A percentile compares a stretch with the other conserved stretches of the same genome.
Evolutionary conservation across 2,113 vertebrate genomes (phyloP).

Genomic region (Oreochromis aureus): DNA sequence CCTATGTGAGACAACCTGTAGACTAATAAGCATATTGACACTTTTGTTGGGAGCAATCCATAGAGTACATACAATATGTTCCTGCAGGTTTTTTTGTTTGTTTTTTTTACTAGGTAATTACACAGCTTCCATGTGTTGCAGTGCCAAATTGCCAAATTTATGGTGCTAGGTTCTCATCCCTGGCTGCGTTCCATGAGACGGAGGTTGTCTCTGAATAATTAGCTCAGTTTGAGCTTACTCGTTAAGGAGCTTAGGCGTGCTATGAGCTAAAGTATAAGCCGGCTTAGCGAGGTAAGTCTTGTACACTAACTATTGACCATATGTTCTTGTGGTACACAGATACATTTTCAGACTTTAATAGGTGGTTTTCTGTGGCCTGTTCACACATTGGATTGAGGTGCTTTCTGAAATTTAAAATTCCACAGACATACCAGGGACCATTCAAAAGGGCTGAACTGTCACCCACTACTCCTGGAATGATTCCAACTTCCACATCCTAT

Average conservation of each 20-base stretch:
- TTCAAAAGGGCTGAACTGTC: constrained; percentile 4
- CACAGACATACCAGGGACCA: background rate
- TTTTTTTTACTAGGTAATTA: constrained; percentile 7
- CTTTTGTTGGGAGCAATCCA: background rate
- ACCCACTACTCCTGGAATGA: background rate
- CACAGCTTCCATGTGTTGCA: constrained; percentile 4
- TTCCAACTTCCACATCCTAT: background rate
- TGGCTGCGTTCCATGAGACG: constrained; percentile 36
- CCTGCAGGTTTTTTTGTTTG: background rate
- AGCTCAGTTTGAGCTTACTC: constrained; percentile 65
- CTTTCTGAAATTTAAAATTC: background rate
- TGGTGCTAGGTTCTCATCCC: constrained; percentile 6
- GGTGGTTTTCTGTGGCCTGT: background rate
- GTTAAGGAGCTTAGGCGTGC: constrained; percentile 68
- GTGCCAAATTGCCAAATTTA: background rate
- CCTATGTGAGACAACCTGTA: background rate
- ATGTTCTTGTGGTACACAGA: constrained; percentile 25
- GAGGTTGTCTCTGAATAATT: constrained; percentile 62
- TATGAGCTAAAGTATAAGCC: constrained; percentile 67
- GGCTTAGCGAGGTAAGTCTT: constrained; percentile 60
- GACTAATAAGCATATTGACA: background rate
- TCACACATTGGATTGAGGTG: background rate
- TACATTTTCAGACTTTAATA: constrained; percentile 14
- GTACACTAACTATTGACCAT: constrained; percentile 59
- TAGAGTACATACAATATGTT: background rate